Evolutionary conservation across 2,888 invertebrate species (phyloP).

Genomic region (Andrena trimmerana): DNA sequence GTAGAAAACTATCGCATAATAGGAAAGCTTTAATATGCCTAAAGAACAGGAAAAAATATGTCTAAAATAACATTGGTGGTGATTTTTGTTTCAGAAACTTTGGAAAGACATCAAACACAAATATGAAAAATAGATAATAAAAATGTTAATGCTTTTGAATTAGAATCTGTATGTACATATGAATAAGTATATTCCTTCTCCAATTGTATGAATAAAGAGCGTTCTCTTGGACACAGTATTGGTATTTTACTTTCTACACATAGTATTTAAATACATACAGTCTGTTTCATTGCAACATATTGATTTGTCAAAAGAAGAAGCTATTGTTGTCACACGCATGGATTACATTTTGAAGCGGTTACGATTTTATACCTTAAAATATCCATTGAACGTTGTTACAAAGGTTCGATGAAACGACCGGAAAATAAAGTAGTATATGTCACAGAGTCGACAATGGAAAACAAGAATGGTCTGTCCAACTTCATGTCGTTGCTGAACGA

Average conservation of each 20-base stretch:
- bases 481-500: conserved; percentile 84
- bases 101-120: conserved; percentile 80
- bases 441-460: conserved; percentile 87
- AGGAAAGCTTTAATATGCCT: background rate
- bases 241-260: background rate
- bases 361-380: conserved; percentile 6
- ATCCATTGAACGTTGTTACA: conserved; percentile 6
- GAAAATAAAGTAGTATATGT: conserved; percentile 88
- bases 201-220: conserved; percentile 37
- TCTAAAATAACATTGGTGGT: conserved; percentile 22
- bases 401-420: conserved; percentile 87
- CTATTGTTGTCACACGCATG: background rate
- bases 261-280: background rate
- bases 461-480: conserved; percentile 89
- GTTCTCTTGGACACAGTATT: background rate
- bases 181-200: background rate
- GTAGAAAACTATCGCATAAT: conserved; percentile 7
- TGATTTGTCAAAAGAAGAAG: background rate
- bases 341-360: background rate
- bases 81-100: conserved; percentile 76
- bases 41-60: background rate
- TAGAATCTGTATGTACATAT: conserved; percentile 46
- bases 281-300: background rate
- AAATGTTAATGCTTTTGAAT: conserved; percentile 14
- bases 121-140: conserved; percentile 66